phyloP scores from a whole-genome alignment of 2,113 vertebrate species.

The Alosa alosa region DNA sequence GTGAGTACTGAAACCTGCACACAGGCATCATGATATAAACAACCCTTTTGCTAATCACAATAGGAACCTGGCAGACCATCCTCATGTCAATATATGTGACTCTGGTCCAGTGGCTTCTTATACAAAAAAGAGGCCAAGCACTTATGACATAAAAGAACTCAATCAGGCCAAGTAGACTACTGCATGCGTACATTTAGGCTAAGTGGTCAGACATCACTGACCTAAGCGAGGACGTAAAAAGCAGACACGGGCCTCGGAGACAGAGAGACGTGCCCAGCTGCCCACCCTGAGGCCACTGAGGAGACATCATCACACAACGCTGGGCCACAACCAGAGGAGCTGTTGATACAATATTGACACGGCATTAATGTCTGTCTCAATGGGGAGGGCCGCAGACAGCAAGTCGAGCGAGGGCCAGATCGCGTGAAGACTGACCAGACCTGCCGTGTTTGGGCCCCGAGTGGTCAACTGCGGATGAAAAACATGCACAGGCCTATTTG shows the following conservation, averaged over 20 bases:
- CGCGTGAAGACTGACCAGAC: conserved; percentile 50
- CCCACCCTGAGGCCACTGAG: no score
- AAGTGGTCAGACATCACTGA: neutral
- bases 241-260: neutral
- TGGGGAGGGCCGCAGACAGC: conserved; percentile 35
- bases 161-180: neutral
- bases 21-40: neutral
- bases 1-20: neutral
- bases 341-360: conserved; percentile 68
- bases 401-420: conserved; percentile 55
- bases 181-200: neutral
- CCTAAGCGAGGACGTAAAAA: neutral
- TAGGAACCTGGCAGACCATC: neutral
- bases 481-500: conserved; percentile 60
- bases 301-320: neutral
- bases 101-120: neutral
- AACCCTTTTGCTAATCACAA: neutral
- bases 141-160: neutral
- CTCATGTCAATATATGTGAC: neutral
- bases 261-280: conserved; percentile 22
- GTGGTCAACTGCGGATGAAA: conserved; percentile 59
- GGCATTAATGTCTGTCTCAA: conserved; percentile 58
- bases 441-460: conserved; percentile 33
- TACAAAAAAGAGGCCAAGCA: neutral
- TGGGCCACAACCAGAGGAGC: conserved; percentile 46